Evolutionary conservation across 2,888 invertebrate genomes (phyloP), one percentile per base, ranked within the genome.

Genomic region (Spatulosminthurus flaviceps): DNA sequence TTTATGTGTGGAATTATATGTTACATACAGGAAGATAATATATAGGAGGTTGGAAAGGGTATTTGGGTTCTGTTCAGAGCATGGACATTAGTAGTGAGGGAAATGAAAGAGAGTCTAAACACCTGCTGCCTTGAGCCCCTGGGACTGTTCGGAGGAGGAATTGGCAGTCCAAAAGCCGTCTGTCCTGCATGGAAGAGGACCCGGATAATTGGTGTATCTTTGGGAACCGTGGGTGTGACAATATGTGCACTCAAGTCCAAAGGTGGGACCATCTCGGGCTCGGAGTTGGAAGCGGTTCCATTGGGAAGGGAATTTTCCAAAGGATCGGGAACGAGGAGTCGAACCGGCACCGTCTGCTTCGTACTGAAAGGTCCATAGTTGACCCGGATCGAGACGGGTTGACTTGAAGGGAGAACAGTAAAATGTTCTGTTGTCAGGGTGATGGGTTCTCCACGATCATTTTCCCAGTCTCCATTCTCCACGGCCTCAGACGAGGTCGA

Each of bases 281-380:
- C 84, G 24, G 77, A n/a, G 16, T 81, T 78, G 42, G 80, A 84
- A 1, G 64, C 64, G 64, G 86, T 86, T 66, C 86, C 84, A 75
- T 88, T 89, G 77, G 88, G 86, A 1, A 91, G 90, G 22, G 88
- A 83, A 41, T 91, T 90, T 86, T 86, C 86, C 77, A 94, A 88
- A 0, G 93, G 92, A 88, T 95, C 95, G 7, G 95, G 95, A 73
- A 95, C 94, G 81, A 95, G 93, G 87, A 94, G 95, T 64, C 93
- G 90, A 0, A 95, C 95, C 60, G 96, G 95, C 60, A 97, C 95
- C 0, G 96, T 96, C 89, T 97, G 96, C 87, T 96, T 96, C 77
- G 96, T 96, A 85, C 95, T 95, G 89, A 97, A 97, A 9, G 97
- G 97, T 4, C 97, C 97, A 87, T 96, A 96, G 61, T 94, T 94